Base-by-base conservation (phyloP, 2,888 invertebrate species). In the Falcaria lacertinaria region DNA sequence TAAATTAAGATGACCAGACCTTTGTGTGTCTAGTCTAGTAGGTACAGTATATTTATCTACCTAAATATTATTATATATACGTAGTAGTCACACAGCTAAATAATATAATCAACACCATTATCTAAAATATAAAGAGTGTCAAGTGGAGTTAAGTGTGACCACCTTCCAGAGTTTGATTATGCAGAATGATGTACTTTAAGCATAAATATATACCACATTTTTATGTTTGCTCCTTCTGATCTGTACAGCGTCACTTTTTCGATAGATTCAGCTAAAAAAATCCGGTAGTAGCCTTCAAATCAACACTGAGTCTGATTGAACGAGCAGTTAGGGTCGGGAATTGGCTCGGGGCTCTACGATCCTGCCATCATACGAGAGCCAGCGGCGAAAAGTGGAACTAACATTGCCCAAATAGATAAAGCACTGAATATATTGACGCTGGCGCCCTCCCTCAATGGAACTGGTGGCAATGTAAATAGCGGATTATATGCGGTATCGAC, bases 251-350 rank as follows among this genome's bases (percentile, higher is more conserved):
- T 11, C 19, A 13, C n/a, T 11, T 41, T 44, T 51, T 34, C 58
- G 52, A 46, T 58, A 53, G 64, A 64, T 46, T 37, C 39, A 51
- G 60, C 50, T 49, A 67, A 64, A 60, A 60, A 64, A 61, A 59
- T 60, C 59, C 51, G 62, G 59, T 50, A 60, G 70, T 46, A 64
- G 74, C 66, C 53, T 70, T 71, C 71, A 65, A 73, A 78, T 82
- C 81, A 75, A 73, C 80, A 73, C 80, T 65, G 74, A 70, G 73
- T 60, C 79, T 81, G 82, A 84, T 84, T 83, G 82, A 82, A 84
- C 75, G 65, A 60, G 43, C 74, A 74, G 81, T 81, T 80, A 75
- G 64, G 75, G 52, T 39, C 71, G 71, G 69, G 71, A 70, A 73
- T 74, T 74, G 72, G 73, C 69, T 66, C 69, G 64, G 39, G 68